Percentiles rank a stretch among this genome's conserved stretches.
phyloP scores from a whole-genome alignment of 2,888 invertebrate species.

The Scaptodrosophila latifasciaeformis region DNA sequence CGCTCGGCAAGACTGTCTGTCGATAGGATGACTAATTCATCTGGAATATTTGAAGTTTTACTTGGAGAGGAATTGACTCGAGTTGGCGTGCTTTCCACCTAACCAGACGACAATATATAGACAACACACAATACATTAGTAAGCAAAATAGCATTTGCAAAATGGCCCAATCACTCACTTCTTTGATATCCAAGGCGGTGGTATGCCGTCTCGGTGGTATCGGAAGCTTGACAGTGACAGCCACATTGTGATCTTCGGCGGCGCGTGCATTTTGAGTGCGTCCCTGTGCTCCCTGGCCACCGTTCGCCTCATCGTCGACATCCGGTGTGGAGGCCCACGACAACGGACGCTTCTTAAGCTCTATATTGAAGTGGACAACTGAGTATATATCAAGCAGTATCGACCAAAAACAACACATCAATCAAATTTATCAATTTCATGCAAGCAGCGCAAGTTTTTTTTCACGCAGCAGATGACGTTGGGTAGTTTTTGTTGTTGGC shows the following conservation, averaged over 20 bases:
- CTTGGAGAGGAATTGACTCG: conserved; percentile 78
- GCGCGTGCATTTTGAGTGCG: conserved; percentile 16
- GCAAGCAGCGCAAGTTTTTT: conserved; percentile 27
- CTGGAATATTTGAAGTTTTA: conserved; percentile 74
- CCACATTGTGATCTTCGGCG: conserved; percentile 78
- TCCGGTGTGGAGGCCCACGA: conserved; percentile 91
- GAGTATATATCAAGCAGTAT: conserved; percentile 42
- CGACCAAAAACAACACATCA: conserved; percentile 29
- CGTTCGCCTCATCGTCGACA: conserved; percentile 78
- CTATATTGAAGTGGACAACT: conserved; percentile 76
- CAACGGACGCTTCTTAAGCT: conserved; percentile 75
- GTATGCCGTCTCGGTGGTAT: conserved; percentile 81
- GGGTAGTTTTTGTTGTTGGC: background rate
- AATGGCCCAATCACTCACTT: conserved; percentile 46
- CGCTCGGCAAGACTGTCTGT: conserved; percentile 83
- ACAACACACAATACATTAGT: too few species aligned
- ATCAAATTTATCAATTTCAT: conserved; percentile 32
- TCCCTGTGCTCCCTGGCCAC: background rate
- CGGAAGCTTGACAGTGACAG: conserved; percentile 81
- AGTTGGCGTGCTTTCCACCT: conserved; percentile 75
- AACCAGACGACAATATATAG: conserved; percentile 4
- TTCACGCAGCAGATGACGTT: conserved; percentile 13
- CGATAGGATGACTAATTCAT: conserved; percentile 80
- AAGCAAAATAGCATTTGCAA: too few species aligned
- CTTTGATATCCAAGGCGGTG: conserved; percentile 76